A percentile compares a stretch with the other conserved stretches of the same genome.
These are phyloP conservation scores for Nymphalis polychloros DNA, from an alignment of 2,888 invertebrate genomes.

Conservation along the genomic window DNA sequence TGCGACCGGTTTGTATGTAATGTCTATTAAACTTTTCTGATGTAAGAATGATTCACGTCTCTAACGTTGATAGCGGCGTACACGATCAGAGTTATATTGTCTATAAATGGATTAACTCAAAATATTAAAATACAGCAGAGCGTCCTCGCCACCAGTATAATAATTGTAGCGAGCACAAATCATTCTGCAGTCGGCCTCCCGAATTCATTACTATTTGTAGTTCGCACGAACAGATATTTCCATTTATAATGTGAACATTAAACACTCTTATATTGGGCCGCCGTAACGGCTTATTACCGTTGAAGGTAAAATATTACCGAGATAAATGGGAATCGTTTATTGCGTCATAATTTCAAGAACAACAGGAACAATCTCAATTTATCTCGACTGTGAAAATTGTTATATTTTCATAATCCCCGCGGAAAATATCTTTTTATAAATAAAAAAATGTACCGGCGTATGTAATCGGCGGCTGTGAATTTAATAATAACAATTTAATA, in stretches of 20 bases:
- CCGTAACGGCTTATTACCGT: constrained; percentile 14
- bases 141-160: background rate
- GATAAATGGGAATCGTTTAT: constrained; percentile 24
- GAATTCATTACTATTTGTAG: constrained; percentile 16
- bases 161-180: background rate
- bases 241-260: constrained; percentile 22
- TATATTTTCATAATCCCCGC: constrained; percentile 8
- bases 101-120: background rate
- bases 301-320: constrained; percentile 24
- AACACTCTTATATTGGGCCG: constrained; percentile 14
- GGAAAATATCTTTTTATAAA: background rate
- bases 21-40: too few relatives aligned
- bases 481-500: too few relatives aligned
- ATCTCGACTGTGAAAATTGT: constrained; percentile 11
- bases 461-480: too few relatives aligned
- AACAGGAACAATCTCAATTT: constrained; percentile 19
- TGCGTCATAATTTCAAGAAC: constrained; percentile 18
- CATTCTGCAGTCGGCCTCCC: background rate
- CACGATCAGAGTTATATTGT: background rate
- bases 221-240: constrained; percentile 19
- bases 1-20: too few relatives aligned
- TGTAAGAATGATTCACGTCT: too few relatives aligned
- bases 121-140: background rate
- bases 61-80: too few relatives aligned
- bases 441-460: background rate